Conservation (phyloP, 2,113 vertebrate species). For the Mesoclemmys tuberculata region DNA sequence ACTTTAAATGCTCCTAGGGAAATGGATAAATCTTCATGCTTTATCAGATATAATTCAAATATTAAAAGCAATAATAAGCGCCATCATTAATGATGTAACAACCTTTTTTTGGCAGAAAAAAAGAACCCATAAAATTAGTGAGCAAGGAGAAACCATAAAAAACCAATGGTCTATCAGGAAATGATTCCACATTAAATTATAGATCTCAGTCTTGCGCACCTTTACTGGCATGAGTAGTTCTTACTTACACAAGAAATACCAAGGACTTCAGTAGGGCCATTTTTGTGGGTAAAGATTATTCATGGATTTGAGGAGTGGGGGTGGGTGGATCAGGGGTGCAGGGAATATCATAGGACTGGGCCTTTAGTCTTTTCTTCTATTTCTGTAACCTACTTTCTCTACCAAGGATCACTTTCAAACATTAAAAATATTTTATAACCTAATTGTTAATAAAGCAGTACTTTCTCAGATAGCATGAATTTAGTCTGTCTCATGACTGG, state of each 20-base stretch:
- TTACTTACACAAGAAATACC: constrained; percentile 41
- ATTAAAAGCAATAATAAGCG: constrained; percentile 60
- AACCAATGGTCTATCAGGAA: constrained; percentile 31
- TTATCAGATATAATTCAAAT: constrained; percentile 62
- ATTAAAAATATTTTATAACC: not conserved
- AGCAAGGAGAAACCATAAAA: not conserved
- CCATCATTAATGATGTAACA: constrained; percentile 53
- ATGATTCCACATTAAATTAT: constrained; percentile 17
- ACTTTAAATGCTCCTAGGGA: constrained; percentile 49
- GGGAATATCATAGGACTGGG: constrained; percentile 3
- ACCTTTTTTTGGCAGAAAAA: constrained; percentile 19
- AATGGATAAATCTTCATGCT: constrained; percentile 41
- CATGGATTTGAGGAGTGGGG: constrained; percentile 34
- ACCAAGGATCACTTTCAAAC: not conserved
- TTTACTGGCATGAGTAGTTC: constrained; percentile 44
- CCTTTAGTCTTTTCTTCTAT: constrained; percentile 5
- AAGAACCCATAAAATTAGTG: constrained; percentile 25
- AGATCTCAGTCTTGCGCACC: constrained; percentile 11
- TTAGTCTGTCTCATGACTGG: not conserved
- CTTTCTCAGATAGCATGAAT: constrained; percentile 2
- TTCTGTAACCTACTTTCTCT: constrained; percentile 22
- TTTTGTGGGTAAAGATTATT: constrained; percentile 47
- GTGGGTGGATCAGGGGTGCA: not conserved
- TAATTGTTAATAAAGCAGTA: constrained; percentile 30
- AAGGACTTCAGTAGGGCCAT: constrained; percentile 6